Evolutionary conservation across 2,113 vertebrate genomes (phyloP).

Genomic region (Platichthys stellatus): DNA sequence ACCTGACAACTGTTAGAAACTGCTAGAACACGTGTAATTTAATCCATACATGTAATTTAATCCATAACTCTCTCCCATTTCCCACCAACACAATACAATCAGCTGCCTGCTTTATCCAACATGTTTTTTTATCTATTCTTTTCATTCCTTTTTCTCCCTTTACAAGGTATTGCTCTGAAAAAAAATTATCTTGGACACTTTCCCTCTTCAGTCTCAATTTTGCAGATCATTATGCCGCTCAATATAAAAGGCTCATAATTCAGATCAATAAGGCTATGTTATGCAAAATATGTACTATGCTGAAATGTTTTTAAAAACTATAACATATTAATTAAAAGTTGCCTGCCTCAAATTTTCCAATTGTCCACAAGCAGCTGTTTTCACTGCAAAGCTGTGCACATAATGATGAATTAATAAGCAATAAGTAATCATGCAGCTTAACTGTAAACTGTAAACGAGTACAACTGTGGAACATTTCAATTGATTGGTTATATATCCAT

Average conservation of each 20-base stretch:
- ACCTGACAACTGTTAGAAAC: conserved; percentile 40
- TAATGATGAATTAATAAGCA: too few species aligned
- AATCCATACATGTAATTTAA: conserved; percentile 16
- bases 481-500: background rate
- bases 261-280: too few species aligned
- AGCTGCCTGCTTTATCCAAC: background rate
- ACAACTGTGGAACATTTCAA: background rate
- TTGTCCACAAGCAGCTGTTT: too few species aligned
- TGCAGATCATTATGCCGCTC: too few species aligned
- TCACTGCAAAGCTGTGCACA: background rate
- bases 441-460: background rate
- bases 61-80: too few species aligned
- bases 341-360: too few species aligned
- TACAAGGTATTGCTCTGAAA: background rate
- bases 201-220: too few species aligned
- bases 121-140: background rate
- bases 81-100: conserved; percentile 1
- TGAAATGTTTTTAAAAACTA: too few species aligned
- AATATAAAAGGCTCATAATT: too few species aligned
- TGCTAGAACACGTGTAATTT: conserved; percentile 31
- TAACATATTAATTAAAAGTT: too few species aligned
- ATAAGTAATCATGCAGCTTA: too few species aligned
- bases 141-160: background rate
- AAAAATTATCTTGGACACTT: background rate
- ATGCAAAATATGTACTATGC: too few species aligned